Evolutionary conservation across 2,797 vertebrate genomes (phyloP).

Genomic region (Sebastes cheni): DNA sequence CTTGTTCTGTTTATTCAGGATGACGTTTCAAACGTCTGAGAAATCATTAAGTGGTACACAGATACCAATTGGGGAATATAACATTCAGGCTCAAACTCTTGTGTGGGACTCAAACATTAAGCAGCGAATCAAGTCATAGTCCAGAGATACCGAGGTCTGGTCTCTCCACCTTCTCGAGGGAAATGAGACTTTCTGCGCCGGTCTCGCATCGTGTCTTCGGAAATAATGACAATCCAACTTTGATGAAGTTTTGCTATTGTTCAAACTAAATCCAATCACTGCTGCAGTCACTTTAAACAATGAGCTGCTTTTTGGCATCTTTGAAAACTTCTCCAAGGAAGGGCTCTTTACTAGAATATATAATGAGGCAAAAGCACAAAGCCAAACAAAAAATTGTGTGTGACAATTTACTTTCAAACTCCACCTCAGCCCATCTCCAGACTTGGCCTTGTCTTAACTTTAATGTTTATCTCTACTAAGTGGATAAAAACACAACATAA

Average conservation of each 20-base stretch:
- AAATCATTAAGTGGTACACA: neutral
- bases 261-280: constrained; percentile 51
- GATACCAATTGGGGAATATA: neutral
- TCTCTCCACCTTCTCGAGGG: neutral
- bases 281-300: constrained; percentile 45
- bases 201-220: neutral
- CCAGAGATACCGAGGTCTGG: neutral
- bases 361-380: constrained; percentile 18
- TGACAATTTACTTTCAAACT: constrained; percentile 5
- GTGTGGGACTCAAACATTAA: neutral
- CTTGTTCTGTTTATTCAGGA: neutral
- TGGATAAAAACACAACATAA: neutral
- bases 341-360: constrained; percentile 19
- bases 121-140: neutral
- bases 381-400: neutral
- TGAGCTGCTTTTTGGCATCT: constrained; percentile 32
- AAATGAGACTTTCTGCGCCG: constrained; percentile 3
- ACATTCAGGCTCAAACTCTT: neutral
- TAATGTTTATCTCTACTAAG: constrained; percentile 1
- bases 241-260: constrained; percentile 39
- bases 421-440: neutral
- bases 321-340: constrained; percentile 31
- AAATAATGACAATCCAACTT: constrained; percentile 43
- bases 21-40: neutral
- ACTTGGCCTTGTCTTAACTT: neutral